Base-by-base conservation (phyloP, 2,113 vertebrate genomes). In the Centropus bengalensis region DNA sequence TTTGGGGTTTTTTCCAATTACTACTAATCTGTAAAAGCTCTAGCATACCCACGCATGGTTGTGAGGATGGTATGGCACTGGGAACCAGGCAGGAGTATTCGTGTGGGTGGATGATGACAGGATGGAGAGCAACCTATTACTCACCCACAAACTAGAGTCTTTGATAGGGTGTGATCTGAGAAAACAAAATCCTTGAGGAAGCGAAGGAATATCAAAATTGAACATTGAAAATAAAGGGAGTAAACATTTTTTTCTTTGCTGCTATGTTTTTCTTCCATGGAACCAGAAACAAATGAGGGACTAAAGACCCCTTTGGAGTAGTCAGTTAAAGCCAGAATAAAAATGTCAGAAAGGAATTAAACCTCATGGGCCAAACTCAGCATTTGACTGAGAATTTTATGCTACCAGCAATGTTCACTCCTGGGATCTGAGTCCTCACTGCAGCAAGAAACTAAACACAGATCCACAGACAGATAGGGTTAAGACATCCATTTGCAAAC, bases 11-110 rank as follows among this genome's bases (percentile, higher is more conserved):
- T 80, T 70, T 55, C 49, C 80, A 81, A 1, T 88, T 89, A 83
- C 42, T 89, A 71, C 52, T 8, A 36, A 73, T 76, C 80, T 86
- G 32, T 23, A 63, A 81, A 70, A 78, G 27, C 63, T 93, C n/a
- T n/a, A 83, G 55, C 70, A 44, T 15, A 80, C 36, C 81, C 86
- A 91, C 82, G n/a, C 63, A 63, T 14, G 6, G 56, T 27, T 20
- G 17, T 51, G 80, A 85, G 68, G 67, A 75, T 68, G 79, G 69
- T 14, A 14, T 12, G 68, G 86, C 79, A 77, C 86, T 87, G 84
- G 79, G 74, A 95, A 78, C 74, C 85, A 82, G 64, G 90, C 92
- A 92, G 74, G 70, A 95, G 27, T 79, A 82, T 81, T 91, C 68
- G 77, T 79, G 89, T 77, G 88, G 78, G 91, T 9, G 40, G 79